A percentile compares a stretch with the other conserved stretches of the same genome.
phyloP scores from a whole-genome alignment of 92 coral and sea anemone species.

The Palythoa caribaeorum region DNA sequence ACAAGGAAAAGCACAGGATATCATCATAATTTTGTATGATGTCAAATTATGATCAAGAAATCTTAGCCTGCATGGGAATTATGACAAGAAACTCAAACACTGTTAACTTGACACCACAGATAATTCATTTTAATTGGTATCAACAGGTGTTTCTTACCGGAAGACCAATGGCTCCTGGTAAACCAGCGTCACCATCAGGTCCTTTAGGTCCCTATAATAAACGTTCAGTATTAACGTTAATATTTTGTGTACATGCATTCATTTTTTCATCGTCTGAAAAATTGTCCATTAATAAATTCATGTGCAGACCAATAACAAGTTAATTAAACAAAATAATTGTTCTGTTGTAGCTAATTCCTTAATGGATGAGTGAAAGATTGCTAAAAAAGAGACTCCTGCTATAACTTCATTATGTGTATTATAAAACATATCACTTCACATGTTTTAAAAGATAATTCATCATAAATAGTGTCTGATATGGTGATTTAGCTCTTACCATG shows the following conservation, averaged over 20 bases:
- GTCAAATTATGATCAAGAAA: neutral
- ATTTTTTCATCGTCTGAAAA: too few relatives aligned
- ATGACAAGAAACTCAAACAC: neutral
- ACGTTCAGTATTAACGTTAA: neutral
- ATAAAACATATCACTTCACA: too few relatives aligned
- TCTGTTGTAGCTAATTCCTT: too few relatives aligned
- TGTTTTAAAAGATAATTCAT: neutral
- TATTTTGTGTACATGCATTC: too few relatives aligned
- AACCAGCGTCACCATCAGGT: conserved; percentile 14
- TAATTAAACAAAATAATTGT: too few relatives aligned
- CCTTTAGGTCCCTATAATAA: neutral
- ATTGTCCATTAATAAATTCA: too few relatives aligned
- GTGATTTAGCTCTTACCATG: neutral
- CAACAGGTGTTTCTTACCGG: conserved; percentile 13
- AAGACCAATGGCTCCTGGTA: conserved; percentile 38
- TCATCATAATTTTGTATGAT: neutral
- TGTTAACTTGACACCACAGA: neutral
- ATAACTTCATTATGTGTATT: too few relatives aligned
- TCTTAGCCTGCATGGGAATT: neutral
- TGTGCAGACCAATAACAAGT: too few relatives aligned
- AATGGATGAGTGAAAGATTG: too few relatives aligned
- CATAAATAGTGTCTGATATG: neutral
- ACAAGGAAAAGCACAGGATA: neutral
- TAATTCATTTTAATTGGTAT: neutral
- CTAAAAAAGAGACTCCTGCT: too few relatives aligned